Evolutionary conservation across 2,888 invertebrate genomes (phyloP), one percentile per base, ranked within the genome.

Genomic region (Cheilosia impressa): DNA sequence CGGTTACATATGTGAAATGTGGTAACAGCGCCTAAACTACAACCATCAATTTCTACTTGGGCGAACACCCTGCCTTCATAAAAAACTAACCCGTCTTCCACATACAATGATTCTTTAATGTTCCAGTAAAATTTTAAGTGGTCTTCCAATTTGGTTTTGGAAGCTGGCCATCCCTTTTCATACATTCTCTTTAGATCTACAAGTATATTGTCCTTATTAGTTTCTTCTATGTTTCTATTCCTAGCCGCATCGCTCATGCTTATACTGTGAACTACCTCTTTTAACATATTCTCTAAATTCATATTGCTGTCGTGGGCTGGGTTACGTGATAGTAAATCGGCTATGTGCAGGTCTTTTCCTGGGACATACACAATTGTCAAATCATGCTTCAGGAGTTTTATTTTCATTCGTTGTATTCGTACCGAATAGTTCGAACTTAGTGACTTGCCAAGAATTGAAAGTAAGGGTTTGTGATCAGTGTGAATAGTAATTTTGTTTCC

Each of bases 81-180:
- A 1, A 31, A 31, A 31, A 31, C 27, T 34, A 75, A 45, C 2
- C 52, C 38, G 19, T 81, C n/a, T n/a, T n/a, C 75, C 15, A 31
- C 45, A 57, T 63, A 55, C 15, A 73, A 55, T 24, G 1, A 15
- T 9, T 73, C 17, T 24, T 68, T 50, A 7, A 76, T 78, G 15
- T 22, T 62, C 69, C 69, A 78, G 41, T 69, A 63, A 45, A 69
- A 78, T 45, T 63, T 77, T 2, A 77, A 43, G n/a, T 68, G 1
- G 17, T 69, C 60, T 45, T 38, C 19, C 47, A 63, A 15, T 27
- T 78, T 78, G 50, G 15, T 47, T 63, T 78, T 69, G 19, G 66
- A 43, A 60, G 22, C 52, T 5, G 31, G 52, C 62, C 75, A 58
- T 58, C 68, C 75, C 2, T 52, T 27, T 24, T 52, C 41, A 41